These are phyloP conservation scores for Furnarius figulus DNA, from an alignment of 2,113 vertebrate genomes.

Conservation along the genomic window DNA sequence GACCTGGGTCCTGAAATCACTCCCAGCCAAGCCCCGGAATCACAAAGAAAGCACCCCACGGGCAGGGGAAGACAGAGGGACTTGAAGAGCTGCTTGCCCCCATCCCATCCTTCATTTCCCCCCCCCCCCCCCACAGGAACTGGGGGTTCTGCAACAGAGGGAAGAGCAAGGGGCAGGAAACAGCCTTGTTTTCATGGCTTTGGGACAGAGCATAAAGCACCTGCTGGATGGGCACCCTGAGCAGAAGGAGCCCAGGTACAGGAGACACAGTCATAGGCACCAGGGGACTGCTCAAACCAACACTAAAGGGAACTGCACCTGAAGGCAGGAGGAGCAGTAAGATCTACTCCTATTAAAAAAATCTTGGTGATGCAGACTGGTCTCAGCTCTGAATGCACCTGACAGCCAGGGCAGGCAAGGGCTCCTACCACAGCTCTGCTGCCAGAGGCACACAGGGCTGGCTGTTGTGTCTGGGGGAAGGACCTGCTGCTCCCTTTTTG, in stretches of 20 bases:
- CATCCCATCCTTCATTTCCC: neutral
- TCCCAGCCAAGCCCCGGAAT: neutral
- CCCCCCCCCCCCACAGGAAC: neutral
- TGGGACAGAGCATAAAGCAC: neutral
- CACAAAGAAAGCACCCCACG: accelerated
- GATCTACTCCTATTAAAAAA: neutral
- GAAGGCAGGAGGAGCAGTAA: neutral
- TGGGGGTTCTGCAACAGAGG: neutral
- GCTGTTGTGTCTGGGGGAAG: neutral
- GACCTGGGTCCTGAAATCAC: neutral
- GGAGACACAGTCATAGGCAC: neutral
- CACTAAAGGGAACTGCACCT: neutral
- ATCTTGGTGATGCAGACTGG: accelerated
- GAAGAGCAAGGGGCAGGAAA: neutral
- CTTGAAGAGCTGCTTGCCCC: neutral
- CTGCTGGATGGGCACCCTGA: neutral
- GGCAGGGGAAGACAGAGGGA: neutral
- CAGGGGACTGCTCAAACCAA: neutral
- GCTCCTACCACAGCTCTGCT: neutral
- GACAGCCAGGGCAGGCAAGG: neutral
- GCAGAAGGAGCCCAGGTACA: neutral
- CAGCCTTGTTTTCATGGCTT: neutral
- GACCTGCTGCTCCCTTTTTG: neutral
- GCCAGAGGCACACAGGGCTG: accelerated
- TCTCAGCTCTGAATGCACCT: neutral